These are phyloP conservation scores for Halisarca cf. caerulea DNA, from an alignment of 37 sponge, comb jelly and placozoan species.

Conservation along the genomic window DNA sequence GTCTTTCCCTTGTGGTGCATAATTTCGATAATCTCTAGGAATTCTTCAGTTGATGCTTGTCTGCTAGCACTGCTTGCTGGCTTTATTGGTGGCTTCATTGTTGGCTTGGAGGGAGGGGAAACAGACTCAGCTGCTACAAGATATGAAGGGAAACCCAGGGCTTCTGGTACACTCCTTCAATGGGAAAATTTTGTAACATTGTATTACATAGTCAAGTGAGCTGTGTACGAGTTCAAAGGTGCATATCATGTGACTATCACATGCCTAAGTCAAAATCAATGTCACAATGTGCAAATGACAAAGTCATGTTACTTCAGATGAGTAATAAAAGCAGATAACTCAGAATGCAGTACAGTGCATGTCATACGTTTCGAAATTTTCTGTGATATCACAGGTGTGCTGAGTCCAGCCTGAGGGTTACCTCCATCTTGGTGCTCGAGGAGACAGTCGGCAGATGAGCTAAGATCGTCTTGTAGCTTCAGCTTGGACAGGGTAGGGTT, in stretches of 20 bases:
- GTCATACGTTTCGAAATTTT: background rate
- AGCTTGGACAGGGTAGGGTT: background rate
- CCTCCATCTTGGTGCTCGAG: background rate
- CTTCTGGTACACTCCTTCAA: too few relatives aligned
- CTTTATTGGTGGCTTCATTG: background rate
- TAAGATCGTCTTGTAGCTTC: background rate
- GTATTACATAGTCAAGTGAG: too few relatives aligned
- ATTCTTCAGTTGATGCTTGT: background rate
- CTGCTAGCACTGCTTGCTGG: background rate
- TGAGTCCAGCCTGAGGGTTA: background rate
- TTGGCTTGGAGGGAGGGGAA: background rate
- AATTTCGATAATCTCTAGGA: background rate
- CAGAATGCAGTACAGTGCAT: background rate
- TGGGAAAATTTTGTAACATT: too few relatives aligned
- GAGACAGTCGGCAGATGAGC: slow-evolving; percentile 2
- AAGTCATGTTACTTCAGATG: too few relatives aligned
- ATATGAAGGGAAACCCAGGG: too few relatives aligned
- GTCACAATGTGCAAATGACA: too few relatives aligned
- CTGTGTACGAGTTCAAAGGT: too few relatives aligned
- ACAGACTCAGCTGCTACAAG: background rate
- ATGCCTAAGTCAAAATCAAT: too few relatives aligned
- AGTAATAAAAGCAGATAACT: too few relatives aligned
- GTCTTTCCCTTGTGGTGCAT: slow-evolving; percentile 3
- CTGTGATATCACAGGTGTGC: background rate
- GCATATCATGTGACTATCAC: too few relatives aligned